phyloP scores from a whole-genome alignment of 2,888 invertebrate genomes.

The Cerceris ruficornis region DNA sequence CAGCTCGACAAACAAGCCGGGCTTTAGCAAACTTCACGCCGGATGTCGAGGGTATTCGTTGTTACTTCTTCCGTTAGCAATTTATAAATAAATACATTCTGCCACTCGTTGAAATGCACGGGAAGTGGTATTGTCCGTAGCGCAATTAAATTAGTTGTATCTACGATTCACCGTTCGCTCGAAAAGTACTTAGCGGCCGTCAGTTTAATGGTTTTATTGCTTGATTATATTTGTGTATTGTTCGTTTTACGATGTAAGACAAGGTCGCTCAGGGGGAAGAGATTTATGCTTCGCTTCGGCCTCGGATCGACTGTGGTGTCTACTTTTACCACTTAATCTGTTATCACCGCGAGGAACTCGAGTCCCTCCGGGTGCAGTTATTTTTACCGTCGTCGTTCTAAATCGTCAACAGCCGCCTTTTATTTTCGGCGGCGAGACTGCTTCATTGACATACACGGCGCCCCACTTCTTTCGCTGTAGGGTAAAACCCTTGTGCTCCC shows the following conservation, averaged over 20 bases:
- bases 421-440: constrained; percentile 60
- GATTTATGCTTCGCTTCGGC: not conserved
- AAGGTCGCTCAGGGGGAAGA: not conserved
- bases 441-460: constrained; percentile 57
- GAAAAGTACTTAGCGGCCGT: not conserved
- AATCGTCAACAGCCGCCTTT: constrained; percentile 45
- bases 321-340: constrained; percentile 52
- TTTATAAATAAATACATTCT: too few species aligned
- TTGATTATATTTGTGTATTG: not conserved
- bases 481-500: constrained; percentile 41
- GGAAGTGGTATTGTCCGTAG: too few species aligned
- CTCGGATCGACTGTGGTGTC: not conserved
- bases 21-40: too few species aligned
- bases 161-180: too few species aligned
- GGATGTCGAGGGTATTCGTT: too few species aligned
- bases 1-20: too few species aligned
- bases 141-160: too few species aligned
- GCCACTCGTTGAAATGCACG: too few species aligned
- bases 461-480: constrained; percentile 44
- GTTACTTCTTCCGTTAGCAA: too few species aligned
- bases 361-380: constrained; percentile 53
- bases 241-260: not conserved
- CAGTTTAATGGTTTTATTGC: not conserved
- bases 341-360: constrained; percentile 48
- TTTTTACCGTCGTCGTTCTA: constrained; percentile 59